Evolutionary conservation across 1,140 invertebrate species (phyloP).

Genomic region (Bombyx mori): ASM3026992v2 NC_085127.1:4006001-4006500

Average conservation of each 20-base stretch:
- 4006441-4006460: too few species aligned
- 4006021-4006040: too few species aligned
- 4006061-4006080: constrained; percentile 5
- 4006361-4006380: too few species aligned
- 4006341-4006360: too few species aligned
- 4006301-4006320: constrained; percentile 14
- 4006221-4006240: constrained; percentile 17
- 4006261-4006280: constrained; percentile 17
- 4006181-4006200: not conserved
- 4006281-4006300: constrained; percentile 28
- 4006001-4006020: too few species aligned
- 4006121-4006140: constrained; percentile 9
- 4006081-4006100: constrained; percentile 1
- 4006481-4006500: too few species aligned
- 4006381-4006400: too few species aligned
- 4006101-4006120: constrained; percentile 4
- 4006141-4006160: constrained; percentile 1
- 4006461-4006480: too few species aligned
- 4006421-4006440: too few species aligned
- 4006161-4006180: constrained; percentile 5
- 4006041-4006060: too few species aligned
- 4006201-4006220: not conserved
- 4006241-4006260: constrained; percentile 11
- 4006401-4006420: too few species aligned
- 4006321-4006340: too few species aligned